A percentile compares a stretch with the other conserved stretches of the same genome.
These are phyloP conservation scores for Agrilus planipennis DNA, from an alignment of 1,140 invertebrate genomes.

Conservation along the genomic window DNA sequence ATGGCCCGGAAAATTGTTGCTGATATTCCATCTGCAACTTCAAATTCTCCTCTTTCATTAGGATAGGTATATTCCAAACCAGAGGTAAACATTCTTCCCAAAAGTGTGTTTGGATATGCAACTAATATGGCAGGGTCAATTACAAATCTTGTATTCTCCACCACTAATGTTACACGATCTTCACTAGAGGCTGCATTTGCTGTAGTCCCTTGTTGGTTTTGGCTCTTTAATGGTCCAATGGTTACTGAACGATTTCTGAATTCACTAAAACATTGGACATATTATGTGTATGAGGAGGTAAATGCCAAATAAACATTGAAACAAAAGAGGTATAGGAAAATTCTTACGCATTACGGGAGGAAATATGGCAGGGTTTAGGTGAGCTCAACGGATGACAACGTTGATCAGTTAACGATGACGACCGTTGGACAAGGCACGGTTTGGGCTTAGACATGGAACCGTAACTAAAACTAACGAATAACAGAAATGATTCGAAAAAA, in stretches of 20 bases:
- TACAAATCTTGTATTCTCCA: slow-evolving; percentile 85
- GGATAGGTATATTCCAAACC: slow-evolving; percentile 85
- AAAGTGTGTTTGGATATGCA: slow-evolving; percentile 85
- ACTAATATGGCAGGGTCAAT: slow-evolving; percentile 85
- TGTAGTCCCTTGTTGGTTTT: slow-evolving; percentile 16
- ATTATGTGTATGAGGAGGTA: background rate
- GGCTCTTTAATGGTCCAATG: slow-evolving; percentile 28
- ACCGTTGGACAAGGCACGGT: slow-evolving; percentile 60
- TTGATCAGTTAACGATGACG: slow-evolving; percentile 41
- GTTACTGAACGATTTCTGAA: slow-evolving; percentile 29
- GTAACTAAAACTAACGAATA: slow-evolving; percentile 47
- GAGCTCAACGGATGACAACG: slow-evolving; percentile 40
- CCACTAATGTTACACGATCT: slow-evolving; percentile 78
- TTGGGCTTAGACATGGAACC: slow-evolving; percentile 57
- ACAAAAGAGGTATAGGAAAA: slow-evolving; percentile 4
- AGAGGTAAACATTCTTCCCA: slow-evolving; percentile 91
- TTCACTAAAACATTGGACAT: slow-evolving; percentile 31
- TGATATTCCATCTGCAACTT: slow-evolving; percentile 96
- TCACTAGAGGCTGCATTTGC: slow-evolving; percentile 38
- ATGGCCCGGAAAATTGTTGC: slow-evolving; percentile 92
- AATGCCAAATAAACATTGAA: background rate
- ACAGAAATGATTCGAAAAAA: background rate
- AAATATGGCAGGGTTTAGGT: slow-evolving; percentile 37
- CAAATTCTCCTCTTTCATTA: slow-evolving; percentile 93
- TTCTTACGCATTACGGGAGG: slow-evolving; percentile 42